These are phyloP conservation scores for Gasterosteus aculeatus DNA, from an alignment of 2,113 vertebrate genomes.

Conservation along the genomic window DNA sequence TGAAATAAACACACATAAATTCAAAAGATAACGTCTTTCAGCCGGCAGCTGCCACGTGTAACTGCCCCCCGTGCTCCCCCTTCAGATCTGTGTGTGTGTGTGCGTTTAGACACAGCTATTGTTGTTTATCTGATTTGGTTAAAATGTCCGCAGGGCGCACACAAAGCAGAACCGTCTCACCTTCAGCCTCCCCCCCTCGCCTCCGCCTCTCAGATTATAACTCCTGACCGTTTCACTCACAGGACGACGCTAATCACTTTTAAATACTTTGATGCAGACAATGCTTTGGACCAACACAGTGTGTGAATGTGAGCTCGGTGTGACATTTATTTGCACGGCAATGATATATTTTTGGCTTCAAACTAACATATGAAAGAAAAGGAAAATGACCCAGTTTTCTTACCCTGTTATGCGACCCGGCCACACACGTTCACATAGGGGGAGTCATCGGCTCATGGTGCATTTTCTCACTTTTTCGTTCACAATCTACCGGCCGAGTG, in stretches of 20 bases:
- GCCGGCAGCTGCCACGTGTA: slow-evolving; percentile 1
- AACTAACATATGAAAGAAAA: neutral
- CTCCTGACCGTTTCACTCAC: slow-evolving; percentile 35
- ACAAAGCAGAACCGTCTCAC: slow-evolving; percentile 88
- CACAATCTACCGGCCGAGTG: neutral
- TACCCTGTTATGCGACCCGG: neutral
- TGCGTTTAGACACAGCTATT: slow-evolving; percentile 89
- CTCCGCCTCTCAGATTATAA: slow-evolving; percentile 43
- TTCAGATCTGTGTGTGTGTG: slow-evolving; percentile 29
- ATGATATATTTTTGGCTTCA: neutral
- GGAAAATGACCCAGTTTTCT: neutral
- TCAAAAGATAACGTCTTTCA: neutral
- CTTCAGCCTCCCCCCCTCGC: slow-evolving; percentile 50
- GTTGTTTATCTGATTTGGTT: slow-evolving; percentile 94
- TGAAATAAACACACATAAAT: neutral
- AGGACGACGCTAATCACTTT: slow-evolving; percentile 62
- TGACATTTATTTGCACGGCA: neutral
- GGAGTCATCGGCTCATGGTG: neutral
- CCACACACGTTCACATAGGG: too few species aligned
- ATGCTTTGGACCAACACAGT: neutral
- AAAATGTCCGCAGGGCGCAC: slow-evolving; percentile 84
- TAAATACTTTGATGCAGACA: slow-evolving; percentile 43
- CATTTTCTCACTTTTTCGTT: neutral
- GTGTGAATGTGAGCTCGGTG: neutral
- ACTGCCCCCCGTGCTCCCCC: slow-evolving; percentile 13